Evolutionary conservation across 2,888 invertebrate species (phyloP), one percentile per base, ranked within the genome.

Genomic region (Nephrocerus scutellatus): DNA sequence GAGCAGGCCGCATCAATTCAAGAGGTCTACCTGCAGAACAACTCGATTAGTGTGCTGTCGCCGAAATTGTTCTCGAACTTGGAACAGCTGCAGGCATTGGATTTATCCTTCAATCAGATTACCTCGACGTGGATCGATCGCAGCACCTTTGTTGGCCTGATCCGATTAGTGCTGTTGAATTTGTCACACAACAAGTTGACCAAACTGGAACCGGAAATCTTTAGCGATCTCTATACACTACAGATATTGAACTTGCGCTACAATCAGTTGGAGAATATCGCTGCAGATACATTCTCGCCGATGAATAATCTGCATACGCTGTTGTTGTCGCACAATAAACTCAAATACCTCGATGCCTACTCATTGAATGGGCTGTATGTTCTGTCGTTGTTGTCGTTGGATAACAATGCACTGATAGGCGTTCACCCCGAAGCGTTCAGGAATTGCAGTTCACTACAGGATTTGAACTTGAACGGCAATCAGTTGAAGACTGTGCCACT

Each of bases 261-360:
- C 63, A 92, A 92, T 63, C 76, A 79, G 58, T 70, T 92, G 38
- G 85, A 87, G 61, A 82, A 77, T 41, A 84, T 92, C 46, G 84
- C 84, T 6, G 84, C 88, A 6, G 86, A 89, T 56, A 86, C 90
- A 2, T 92, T 92, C 65, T 77, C 88, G 24, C 85, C 89, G 5
- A 84, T 91, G 83, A 90, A 87, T 63, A 92, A 92, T 70, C 73
- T 92, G 45, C 91, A 92, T 68, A 90, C 90, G 10, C 72, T 92
- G 51, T 79, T 89, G 43, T 73, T 92, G 50, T 87, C 88, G 4
- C 83, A 83, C 66, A 92, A 92, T 70, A 82, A 82, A 64, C 79
- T 92, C 53, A 81, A 81, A 54, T 82, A 84, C 57, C 74, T 92
- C 51, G 88, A 90, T 63, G 84, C 85, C 3, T 85, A 85, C 59